These are phyloP conservation scores for Zapus hudsonius DNA, from an alignment of 2,113 vertebrate species.

Conservation along the genomic window DNA sequence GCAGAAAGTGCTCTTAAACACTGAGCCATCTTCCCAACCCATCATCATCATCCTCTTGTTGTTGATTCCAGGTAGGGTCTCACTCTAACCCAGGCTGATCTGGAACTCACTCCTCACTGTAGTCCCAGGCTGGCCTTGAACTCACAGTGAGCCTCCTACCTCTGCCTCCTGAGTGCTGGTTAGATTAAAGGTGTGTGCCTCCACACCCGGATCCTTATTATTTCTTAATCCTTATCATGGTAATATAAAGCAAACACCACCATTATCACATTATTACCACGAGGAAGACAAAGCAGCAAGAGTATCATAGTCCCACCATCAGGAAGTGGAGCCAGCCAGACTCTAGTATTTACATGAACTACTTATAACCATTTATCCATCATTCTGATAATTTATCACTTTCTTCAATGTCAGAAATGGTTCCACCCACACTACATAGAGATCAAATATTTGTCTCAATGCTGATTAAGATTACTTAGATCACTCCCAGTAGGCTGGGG, in stretches of 20 bases:
- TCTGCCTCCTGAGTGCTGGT: too few relatives aligned
- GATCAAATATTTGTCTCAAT: constrained; percentile 43
- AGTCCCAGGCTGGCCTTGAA: too few relatives aligned
- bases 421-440: constrained; percentile 34
- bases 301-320: not conserved
- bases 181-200: too few relatives aligned
- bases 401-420: constrained; percentile 53
- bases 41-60: too few relatives aligned
- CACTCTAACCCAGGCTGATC: too few relatives aligned
- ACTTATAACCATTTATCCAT: not conserved
- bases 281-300: not conserved
- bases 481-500: not conserved
- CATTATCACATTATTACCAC: constrained; percentile 27
- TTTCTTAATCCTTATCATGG: not conserved
- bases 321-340: not conserved
- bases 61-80: too few relatives aligned
- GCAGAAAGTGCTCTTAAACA: too few relatives aligned
- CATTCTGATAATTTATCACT: constrained; percentile 28
- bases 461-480: not conserved
- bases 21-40: too few relatives aligned
- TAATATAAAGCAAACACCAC: not conserved
- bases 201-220: too few relatives aligned
- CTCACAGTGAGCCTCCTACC: too few relatives aligned
- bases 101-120: too few relatives aligned
- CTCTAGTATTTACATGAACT: not conserved